Evolutionary conservation across 92 coral and sea anemone genomes (phyloP), one percentile per base, ranked within the genome.

Genomic region (Parazoanthus swiftii): DNA sequence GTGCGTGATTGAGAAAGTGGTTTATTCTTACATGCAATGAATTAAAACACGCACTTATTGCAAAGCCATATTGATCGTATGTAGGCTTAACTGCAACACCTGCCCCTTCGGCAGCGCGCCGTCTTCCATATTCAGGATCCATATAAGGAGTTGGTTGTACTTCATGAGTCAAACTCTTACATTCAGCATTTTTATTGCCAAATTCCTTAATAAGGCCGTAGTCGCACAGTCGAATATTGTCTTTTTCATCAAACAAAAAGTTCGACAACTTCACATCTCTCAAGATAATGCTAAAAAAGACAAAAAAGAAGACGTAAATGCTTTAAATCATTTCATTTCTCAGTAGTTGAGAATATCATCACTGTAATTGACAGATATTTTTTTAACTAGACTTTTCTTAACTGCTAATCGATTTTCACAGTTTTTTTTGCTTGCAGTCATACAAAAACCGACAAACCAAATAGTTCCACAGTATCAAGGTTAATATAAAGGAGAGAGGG

Each of bases 11-110:
- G 33, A 29, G 33, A 29, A 29, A 29, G 33, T 29, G 33, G 33
- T 29, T 29, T 29, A 29, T 29, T 29, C 13, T 10, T 51, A 51
- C 58, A 51, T 10, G 13, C 58, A 51, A 51, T 51, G 37, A 70
- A 35, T 21, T n/a, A 13, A 21, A 20, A 21, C 23, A 46, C 81
- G 29, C 10, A 77, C 81, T 65, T 6, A 77, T 20, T 42, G 63
- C 81, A 77, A 77, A 77, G 6, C 81, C 36, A 21, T 77, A 77
- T 65, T 77, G 81, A 25, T 77, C 81, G 81, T 77, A 77, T 18
- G 35, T 65, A 21, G 81, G 81, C 65, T 77, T 77, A 43, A 43
- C n/a, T 42, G 46, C 26, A 21, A 48, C 81, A 8, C 46, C 58
- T 8, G 20, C 43, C 15, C 81, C 81, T 77, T 8, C 6, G 25